Percentiles rank a stretch among this genome's conserved stretches.
These are phyloP conservation scores for Catocala fraxini DNA, from an alignment of 2,888 invertebrate genomes.

Conservation along the genomic window DNA sequence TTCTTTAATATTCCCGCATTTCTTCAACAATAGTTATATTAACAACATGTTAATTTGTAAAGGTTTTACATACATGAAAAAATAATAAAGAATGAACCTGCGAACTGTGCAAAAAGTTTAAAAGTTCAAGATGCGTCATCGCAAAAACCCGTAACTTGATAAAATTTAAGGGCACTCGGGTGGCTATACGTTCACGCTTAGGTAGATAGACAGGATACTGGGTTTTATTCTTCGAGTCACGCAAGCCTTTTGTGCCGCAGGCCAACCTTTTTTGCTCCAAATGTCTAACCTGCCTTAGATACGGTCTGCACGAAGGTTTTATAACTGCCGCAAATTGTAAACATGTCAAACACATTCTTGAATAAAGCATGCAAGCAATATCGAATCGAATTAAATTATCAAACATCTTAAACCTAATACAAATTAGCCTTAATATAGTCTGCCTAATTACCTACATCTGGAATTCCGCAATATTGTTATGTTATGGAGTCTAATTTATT, in stretches of 20 bases:
- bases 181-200: conserved; percentile 6
- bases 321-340: neutral
- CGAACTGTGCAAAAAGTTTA: neutral
- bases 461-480: conserved; percentile 18
- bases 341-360: neutral
- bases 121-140: conserved; percentile 34
- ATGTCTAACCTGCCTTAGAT: conserved; percentile 1
- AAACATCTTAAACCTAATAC: neutral
- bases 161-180: conserved; percentile 34
- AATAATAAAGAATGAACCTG: conserved; percentile 1
- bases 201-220: conserved; percentile 12
- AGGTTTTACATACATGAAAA: conserved; percentile 9
- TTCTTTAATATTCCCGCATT: neutral
- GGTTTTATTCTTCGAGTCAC: conserved; percentile 30
- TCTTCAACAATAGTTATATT: neutral
- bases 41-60: conserved; percentile 5
- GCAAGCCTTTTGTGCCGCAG: conserved; percentile 19
- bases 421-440: neutral
- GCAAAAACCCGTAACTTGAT: conserved; percentile 22
- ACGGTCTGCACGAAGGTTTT: neutral
- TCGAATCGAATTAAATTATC: neutral
- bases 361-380: too few relatives aligned
- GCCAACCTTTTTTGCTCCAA: conserved; percentile 6
- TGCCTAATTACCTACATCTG: neutral
- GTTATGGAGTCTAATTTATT: neutral